Evolutionary conservation across 2,797 vertebrate species (phyloP).

Genomic region (Graptemys geographica): DNA sequence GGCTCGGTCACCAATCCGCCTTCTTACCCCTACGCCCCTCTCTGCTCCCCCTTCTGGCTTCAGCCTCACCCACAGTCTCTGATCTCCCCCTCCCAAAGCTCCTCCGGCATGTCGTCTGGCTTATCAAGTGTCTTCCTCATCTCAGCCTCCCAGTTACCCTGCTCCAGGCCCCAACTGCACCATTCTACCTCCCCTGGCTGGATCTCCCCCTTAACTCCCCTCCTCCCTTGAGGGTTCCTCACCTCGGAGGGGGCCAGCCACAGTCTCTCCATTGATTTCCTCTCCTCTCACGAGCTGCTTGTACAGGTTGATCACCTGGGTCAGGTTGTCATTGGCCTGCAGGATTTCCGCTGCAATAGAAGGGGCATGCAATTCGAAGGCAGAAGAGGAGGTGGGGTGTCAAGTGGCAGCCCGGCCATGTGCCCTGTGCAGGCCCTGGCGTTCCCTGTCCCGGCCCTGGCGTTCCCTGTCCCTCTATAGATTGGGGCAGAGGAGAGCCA

Average conservation of each 20-base stretch:
- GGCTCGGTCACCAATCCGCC: background rate
- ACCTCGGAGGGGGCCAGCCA: constrained; percentile 83
- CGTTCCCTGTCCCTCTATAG: background rate
- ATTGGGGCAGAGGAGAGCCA: background rate
- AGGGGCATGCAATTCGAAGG: background rate
- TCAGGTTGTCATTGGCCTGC: constrained; percentile 97
- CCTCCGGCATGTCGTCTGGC: background rate
- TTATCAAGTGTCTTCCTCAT: background rate
- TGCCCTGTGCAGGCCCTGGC: background rate
- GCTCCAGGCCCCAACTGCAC: background rate
- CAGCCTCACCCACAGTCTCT: background rate
- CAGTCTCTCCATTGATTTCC: constrained; percentile 88
- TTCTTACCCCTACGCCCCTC: background rate
- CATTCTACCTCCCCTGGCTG: background rate
- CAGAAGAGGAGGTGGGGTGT: background rate
- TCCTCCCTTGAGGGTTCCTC: constrained; percentile 1
- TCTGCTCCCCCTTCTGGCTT: background rate
- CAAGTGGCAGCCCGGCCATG: background rate
- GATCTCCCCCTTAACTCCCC: background rate
- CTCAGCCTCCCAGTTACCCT: background rate
- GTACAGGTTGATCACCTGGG: constrained; percentile 96
- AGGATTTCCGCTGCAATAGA: constrained; percentile 91
- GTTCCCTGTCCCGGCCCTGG: background rate
- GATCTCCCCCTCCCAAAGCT: background rate
- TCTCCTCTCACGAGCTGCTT: constrained; percentile 93